Conservation (phyloP, 2,888 invertebrate genomes). For the Cheiracanthium punctorium region DNA sequence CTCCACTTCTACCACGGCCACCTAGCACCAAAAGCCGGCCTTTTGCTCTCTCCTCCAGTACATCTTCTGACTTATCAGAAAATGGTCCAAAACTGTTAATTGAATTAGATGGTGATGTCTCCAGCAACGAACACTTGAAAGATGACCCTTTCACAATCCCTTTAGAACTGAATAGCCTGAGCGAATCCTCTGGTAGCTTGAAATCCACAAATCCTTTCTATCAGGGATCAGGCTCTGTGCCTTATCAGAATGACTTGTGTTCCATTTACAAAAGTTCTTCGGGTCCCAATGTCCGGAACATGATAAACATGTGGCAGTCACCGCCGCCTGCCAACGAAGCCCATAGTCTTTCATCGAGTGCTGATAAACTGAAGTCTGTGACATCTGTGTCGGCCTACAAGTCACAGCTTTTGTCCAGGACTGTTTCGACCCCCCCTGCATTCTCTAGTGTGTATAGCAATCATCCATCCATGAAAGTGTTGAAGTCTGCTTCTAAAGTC, state of each 20-base stretch:
- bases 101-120: slow-evolving; percentile 36
- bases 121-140: not conserved
- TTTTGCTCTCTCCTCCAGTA: not conserved
- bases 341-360: slow-evolving; percentile 30
- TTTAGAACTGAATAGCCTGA: not conserved
- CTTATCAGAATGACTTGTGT: not conserved
- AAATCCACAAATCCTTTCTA: slow-evolving; percentile 49
- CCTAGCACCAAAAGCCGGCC: slow-evolving; percentile 27
- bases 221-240: not conserved
- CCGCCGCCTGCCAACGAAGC: not conserved
- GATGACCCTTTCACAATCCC: slow-evolving; percentile 14
- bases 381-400: not conserved
- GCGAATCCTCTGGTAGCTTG: not conserved
- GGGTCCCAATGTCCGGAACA: slow-evolving; percentile 56
- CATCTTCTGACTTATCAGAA: not conserved
- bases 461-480: slow-evolving; percentile 22
- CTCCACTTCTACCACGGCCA: slow-evolving; percentile 47
- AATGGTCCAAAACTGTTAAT: slow-evolving; percentile 21
- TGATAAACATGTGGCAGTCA: slow-evolving; percentile 54
- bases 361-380: slow-evolving; percentile 35
- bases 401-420: slow-evolving; percentile 40
- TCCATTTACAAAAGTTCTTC: slow-evolving; percentile 40
- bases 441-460: slow-evolving; percentile 19
- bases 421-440: slow-evolving; percentile 44
- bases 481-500: slow-evolving; percentile 48